These are phyloP conservation scores for Nasonia vitripennis DNA, from an alignment of 1,140 invertebrate genomes.

Conservation along the genomic window DNA sequence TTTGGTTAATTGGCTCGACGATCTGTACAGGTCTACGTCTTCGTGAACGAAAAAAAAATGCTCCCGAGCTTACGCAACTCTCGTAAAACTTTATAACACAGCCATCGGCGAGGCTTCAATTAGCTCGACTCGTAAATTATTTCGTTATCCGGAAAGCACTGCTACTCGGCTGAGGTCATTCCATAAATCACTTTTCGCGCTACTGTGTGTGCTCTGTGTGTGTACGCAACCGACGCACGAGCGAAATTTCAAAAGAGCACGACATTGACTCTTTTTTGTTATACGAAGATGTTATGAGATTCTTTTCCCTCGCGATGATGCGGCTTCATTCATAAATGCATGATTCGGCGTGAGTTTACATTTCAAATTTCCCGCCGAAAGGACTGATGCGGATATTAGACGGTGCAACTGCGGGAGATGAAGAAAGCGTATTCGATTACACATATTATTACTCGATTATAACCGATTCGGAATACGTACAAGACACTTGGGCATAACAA, in stretches of 20 bases:
- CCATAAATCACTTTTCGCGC: constrained; percentile 41
- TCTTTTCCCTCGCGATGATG: neutral
- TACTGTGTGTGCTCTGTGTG: neutral
- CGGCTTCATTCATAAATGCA: constrained; percentile 41
- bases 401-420: neutral
- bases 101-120: constrained; percentile 5
- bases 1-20: neutral
- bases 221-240: neutral
- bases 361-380: constrained; percentile 32
- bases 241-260: neutral
- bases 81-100: no score
- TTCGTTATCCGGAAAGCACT: neutral
- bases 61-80: no score
- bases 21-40: neutral
- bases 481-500: neutral
- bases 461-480: no score
- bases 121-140: constrained; percentile 35
- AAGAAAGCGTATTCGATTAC: no score
- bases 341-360: constrained; percentile 28
- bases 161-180: constrained; percentile 2
- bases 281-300: neutral
- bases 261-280: no score
- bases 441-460: no score
- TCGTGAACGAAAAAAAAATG: neutral
- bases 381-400: constrained; percentile 21